Conservation (phyloP, 2,888 invertebrate species). For the Mystacides longicornis region DNA sequence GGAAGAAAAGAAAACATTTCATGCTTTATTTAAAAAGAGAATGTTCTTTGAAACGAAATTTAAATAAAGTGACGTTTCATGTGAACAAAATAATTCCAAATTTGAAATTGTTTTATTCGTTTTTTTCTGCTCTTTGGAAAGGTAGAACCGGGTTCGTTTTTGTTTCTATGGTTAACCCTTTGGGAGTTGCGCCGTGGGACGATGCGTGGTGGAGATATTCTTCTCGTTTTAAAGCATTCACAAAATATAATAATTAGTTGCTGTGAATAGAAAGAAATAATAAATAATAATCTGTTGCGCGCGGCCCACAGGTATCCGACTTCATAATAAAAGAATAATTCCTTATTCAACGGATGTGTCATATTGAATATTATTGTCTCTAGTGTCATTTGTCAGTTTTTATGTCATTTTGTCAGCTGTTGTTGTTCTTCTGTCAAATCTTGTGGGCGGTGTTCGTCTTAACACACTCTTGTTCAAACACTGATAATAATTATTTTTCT, state of each 20-base stretch:
- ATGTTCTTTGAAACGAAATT: too few relatives aligned
- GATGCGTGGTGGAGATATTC: neutral
- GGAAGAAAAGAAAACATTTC: too few relatives aligned
- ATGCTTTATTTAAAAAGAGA: too few relatives aligned
- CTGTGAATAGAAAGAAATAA: neutral
- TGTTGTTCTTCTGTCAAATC: neutral
- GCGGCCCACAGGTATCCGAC: neutral
- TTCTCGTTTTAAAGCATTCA: neutral
- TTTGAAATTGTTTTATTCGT: neutral
- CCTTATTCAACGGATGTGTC: neutral
- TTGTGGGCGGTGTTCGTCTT: neutral
- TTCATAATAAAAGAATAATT: conserved; percentile 1
- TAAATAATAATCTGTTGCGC: neutral
- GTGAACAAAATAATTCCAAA: too few relatives aligned
- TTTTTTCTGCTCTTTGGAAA: neutral
- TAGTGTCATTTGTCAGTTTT: neutral
- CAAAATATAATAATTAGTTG: neutral
- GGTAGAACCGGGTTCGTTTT: neutral
- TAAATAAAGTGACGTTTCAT: too few relatives aligned
- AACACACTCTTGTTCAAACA: neutral
- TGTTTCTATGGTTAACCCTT: conserved; percentile 2
- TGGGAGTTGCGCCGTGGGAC: neutral
- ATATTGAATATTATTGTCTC: too few relatives aligned
- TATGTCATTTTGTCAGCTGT: neutral
- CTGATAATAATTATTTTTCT: neutral